These are phyloP conservation scores for Drosophila tristis DNA, from an alignment of 1,140 invertebrate genomes.

Conservation along the genomic window DNA sequence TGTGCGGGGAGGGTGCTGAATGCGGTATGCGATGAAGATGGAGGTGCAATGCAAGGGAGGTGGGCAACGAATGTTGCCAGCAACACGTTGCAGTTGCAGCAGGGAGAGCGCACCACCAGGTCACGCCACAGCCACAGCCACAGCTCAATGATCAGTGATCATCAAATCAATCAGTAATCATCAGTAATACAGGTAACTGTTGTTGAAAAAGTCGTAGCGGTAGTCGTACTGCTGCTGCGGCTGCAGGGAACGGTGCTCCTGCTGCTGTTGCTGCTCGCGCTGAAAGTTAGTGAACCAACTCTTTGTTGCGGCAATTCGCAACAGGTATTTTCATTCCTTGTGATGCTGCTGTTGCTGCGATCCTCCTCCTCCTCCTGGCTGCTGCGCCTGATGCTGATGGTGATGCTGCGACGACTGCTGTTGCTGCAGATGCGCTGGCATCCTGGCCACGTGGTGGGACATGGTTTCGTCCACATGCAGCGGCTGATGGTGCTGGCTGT, in stretches of 20 bases:
- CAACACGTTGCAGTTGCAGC: constrained; percentile 54
- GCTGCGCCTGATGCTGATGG: constrained; percentile 56
- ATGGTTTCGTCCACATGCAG: constrained; percentile 37
- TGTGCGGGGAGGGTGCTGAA: constrained; percentile 13
- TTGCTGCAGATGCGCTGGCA: constrained; percentile 25
- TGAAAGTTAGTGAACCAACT: constrained; percentile 78
- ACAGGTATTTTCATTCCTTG: constrained; percentile 83
- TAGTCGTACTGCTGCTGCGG: constrained; percentile 56
- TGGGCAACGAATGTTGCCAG: constrained; percentile 61
- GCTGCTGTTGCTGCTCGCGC: constrained; percentile 51
- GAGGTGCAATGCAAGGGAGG: constrained; percentile 23
- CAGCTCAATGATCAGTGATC: no score
- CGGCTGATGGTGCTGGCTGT: constrained; percentile 48
- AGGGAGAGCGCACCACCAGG: constrained; percentile 20
- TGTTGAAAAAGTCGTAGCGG: constrained; percentile 66
- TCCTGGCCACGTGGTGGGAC: constrained; percentile 31
- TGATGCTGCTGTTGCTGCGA: constrained; percentile 67
- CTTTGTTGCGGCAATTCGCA: constrained; percentile 78
- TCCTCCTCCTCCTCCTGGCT: constrained; percentile 45
- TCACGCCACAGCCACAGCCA: not conserved
- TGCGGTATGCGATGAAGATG: constrained; percentile 13
- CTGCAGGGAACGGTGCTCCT: constrained; percentile 48
- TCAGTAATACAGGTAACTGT: constrained; percentile 73
- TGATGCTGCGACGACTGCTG: constrained; percentile 16
- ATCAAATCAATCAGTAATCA: no score